These are phyloP conservation scores for Clusia tigrina DNA, from an alignment of 2,888 invertebrate genomes.

Conservation along the genomic window DNA sequence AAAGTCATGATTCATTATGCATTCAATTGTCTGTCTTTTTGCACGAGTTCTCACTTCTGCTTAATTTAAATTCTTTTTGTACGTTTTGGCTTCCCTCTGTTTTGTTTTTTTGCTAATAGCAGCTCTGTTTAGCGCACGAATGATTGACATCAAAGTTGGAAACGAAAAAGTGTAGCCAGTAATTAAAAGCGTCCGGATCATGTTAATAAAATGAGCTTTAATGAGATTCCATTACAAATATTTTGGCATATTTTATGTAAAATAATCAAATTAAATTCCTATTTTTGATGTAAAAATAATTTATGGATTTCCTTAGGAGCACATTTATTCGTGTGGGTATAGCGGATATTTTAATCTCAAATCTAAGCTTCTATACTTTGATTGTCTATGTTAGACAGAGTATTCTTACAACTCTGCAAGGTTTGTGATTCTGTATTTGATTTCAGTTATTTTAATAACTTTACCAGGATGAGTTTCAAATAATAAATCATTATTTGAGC, in stretches of 20 bases:
- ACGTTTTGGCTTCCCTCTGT: neutral
- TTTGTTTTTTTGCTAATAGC: neutral
- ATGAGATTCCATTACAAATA: neutral
- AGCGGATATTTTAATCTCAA: too few relatives aligned
- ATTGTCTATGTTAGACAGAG: too few relatives aligned
- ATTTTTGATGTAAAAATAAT: too few relatives aligned
- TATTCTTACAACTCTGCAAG: too few relatives aligned
- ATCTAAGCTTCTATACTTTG: too few relatives aligned
- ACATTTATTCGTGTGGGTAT: too few relatives aligned
- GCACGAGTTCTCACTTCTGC: constrained; percentile 36
- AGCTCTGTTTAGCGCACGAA: constrained; percentile 45
- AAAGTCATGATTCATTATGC: constrained; percentile 53
- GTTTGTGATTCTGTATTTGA: too few relatives aligned
- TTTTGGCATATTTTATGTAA: neutral
- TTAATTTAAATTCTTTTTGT: constrained; percentile 50
- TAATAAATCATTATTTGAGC: too few relatives aligned
- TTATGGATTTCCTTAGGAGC: too few relatives aligned
- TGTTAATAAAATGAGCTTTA: constrained; percentile 24
- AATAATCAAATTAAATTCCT: too few relatives aligned
- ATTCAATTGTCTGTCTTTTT: constrained; percentile 22
- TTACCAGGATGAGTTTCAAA: too few relatives aligned
- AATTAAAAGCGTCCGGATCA: constrained; percentile 49
- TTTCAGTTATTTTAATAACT: too few relatives aligned
- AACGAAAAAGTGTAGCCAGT: constrained; percentile 6
- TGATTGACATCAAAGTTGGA: constrained; percentile 51